These are phyloP conservation scores for Coranthus polyacanthus DNA, from an alignment of 2,797 vertebrate genomes.

Conservation along the genomic window DNA sequence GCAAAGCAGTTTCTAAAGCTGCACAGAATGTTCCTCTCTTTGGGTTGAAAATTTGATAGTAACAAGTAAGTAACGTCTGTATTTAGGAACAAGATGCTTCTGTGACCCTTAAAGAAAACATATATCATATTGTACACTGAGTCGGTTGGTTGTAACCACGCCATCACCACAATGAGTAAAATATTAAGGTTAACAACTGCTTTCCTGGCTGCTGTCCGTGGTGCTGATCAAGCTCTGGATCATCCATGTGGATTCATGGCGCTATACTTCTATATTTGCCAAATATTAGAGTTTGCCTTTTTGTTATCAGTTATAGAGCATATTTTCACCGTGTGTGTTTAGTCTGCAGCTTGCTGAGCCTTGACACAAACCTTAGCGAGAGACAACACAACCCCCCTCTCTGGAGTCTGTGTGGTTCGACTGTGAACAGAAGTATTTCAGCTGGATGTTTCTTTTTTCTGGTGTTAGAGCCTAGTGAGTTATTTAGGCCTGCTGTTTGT, in stretches of 20 bases:
- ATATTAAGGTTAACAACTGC: not conserved
- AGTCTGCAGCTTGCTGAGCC: conserved; percentile 7
- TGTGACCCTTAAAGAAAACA: not conserved
- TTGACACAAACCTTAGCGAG: conserved; percentile 2
- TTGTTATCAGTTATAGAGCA: conserved; percentile 24
- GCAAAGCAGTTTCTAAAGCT: conserved; percentile 1
- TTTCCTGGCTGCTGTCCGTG: conserved; percentile 41
- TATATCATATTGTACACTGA: too few species aligned
- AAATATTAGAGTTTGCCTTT: not conserved
- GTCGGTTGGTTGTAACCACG: not conserved
- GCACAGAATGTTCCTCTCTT: not conserved
- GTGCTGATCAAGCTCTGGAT: conserved; percentile 50
- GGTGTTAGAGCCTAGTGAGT: conserved; percentile 1
- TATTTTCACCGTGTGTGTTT: conserved; percentile 15
- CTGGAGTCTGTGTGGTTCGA: not conserved
- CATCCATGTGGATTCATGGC: not conserved
- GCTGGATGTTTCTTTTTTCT: conserved; percentile 24
- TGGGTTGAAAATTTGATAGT: not conserved
- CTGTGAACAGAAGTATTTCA: conserved; percentile 2
- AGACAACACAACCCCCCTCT: not conserved
- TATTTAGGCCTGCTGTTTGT: not conserved
- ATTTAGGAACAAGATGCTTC: not conserved
- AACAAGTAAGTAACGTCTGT: not conserved
- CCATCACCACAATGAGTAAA: not conserved
- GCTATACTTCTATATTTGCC: not conserved